A percentile compares a stretch with the other conserved stretches of the same genome.
These are phyloP conservation scores for Altica lythri DNA, from an alignment of 2,888 invertebrate genomes.

Conservation along the genomic window DNA sequence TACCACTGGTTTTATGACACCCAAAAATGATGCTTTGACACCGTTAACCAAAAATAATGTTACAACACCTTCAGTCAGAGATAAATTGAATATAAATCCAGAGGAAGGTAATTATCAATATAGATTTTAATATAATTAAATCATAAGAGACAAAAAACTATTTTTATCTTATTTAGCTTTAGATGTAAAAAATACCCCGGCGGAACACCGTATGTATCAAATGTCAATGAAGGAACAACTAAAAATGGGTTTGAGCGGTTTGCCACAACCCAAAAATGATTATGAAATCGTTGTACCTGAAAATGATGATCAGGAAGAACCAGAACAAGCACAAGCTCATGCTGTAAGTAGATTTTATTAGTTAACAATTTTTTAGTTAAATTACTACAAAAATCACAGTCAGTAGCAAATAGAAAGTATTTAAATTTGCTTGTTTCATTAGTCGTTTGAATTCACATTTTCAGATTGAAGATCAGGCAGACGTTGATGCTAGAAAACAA, in stretches of 20 bases:
- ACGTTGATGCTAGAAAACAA: conserved; percentile 73
- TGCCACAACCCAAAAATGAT: conserved; percentile 94
- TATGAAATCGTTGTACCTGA: conserved; percentile 98
- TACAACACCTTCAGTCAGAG: conserved; percentile 80
- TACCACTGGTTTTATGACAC: conserved; percentile 65
- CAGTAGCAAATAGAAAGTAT: too few species aligned
- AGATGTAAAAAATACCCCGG: conserved; percentile 73
- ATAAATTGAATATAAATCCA: conserved; percentile 93
- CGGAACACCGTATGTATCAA: conserved; percentile 68
- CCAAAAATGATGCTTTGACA: conserved; percentile 60
- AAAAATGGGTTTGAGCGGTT: conserved; percentile 73
- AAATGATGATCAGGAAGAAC: conserved; percentile 64
- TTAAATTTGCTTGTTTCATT: background rate
- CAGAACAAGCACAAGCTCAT: conserved; percentile 50
- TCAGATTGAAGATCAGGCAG: conserved; percentile 83
- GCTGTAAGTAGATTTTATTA: conserved; percentile 27
- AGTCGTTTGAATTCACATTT: too few species aligned
- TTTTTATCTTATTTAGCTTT: conserved; percentile 47
- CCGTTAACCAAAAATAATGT: conserved; percentile 46
- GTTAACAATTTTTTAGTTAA: conserved; percentile 6
- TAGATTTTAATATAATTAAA: too few species aligned
- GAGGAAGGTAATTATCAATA: conserved; percentile 66
- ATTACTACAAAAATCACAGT: too few species aligned
- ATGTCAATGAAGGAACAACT: conserved; percentile 75
- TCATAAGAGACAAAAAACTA: too few species aligned